phyloP scores from a whole-genome alignment of 2,797 vertebrate genomes.

The Rallus crepitans region DNA sequence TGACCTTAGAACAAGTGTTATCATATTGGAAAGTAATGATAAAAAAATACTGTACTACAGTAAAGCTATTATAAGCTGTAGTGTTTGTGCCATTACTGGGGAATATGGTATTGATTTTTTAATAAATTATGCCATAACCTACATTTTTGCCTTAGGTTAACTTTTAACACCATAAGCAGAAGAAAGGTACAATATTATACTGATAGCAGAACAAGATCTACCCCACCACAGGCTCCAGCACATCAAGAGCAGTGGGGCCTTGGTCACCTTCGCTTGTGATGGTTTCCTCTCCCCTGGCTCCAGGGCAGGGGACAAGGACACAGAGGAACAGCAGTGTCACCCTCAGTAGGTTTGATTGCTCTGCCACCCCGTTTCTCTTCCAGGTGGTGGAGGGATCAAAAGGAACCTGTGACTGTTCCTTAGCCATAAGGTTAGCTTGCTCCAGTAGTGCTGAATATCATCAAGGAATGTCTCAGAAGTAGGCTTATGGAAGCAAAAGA shows the following conservation, averaged over 20 bases:
- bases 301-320: not conserved
- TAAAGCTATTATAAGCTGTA: constrained; percentile 70
- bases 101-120: constrained; percentile 73
- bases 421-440: not conserved
- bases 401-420: not conserved
- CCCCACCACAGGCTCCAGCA: not conserved
- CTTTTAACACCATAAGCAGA: constrained; percentile 52
- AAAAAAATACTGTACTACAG: constrained; percentile 49
- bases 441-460: not conserved
- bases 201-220: not conserved
- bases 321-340: not conserved
- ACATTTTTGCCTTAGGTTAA: constrained; percentile 63
- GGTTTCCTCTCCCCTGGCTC: not conserved
- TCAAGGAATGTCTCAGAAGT: rapidly evolving
- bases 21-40: constrained; percentile 68
- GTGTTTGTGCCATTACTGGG: constrained; percentile 65
- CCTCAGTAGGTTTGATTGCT: not conserved
- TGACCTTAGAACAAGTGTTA: constrained; percentile 68
- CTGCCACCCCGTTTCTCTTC: not conserved
- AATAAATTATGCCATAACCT: constrained; percentile 70
- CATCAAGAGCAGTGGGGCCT: not conserved
- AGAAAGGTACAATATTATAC: not conserved
- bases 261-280: not conserved
- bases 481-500: not conserved
- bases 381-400: not conserved